Evolutionary conservation across 2,888 invertebrate genomes (phyloP), one percentile per base, ranked within the genome.

Genomic region (Euclidia mi): DNA sequence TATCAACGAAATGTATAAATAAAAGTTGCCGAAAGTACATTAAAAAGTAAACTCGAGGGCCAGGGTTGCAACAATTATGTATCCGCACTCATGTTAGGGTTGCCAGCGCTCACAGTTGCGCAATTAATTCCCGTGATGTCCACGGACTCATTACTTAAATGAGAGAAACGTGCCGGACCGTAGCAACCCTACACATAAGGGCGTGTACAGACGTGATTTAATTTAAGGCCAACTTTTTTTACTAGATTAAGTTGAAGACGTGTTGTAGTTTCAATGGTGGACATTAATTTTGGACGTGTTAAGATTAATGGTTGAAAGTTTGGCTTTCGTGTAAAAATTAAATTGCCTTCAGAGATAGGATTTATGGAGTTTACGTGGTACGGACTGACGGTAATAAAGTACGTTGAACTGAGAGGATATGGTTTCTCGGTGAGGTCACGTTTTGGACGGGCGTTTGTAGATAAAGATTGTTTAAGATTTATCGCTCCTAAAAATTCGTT

Each of bases 111-210:
- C 53, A 40, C 67, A 65, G 62, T 70, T 71, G 74, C 76, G 83
- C 87, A 89, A 90, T 89, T 90, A 90, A 89, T 88, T 84, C 82
- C 45, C 49, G 63, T 79, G 68, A 64, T 84, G 88, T 84, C 82
- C 84, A 72, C 78, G 60, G 71, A 44, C 82, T 87, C 89, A 87
- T 90, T 90, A 89, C 81, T 82, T 84, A 90, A 91, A 91, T 89
- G 89, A 89, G 85, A 17, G 72, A 60, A 65, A 82, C 86, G 85
- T 85, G 84, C 76, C 68, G 71, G 76, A 45, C 66, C 56, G 67
- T 48, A 69, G 46, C 79, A 78, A 59, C 79, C 80, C 81, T 79
- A 69, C 41, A 44, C 49, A 56, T 65, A 67, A 63, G 59, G 67
- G 61, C 56, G 51, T 44, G 56, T 52, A 15, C 43, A 65, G 48